phyloP scores from a whole-genome alignment of 2,113 vertebrate species.

The Hippocampus zosterae region DNA sequence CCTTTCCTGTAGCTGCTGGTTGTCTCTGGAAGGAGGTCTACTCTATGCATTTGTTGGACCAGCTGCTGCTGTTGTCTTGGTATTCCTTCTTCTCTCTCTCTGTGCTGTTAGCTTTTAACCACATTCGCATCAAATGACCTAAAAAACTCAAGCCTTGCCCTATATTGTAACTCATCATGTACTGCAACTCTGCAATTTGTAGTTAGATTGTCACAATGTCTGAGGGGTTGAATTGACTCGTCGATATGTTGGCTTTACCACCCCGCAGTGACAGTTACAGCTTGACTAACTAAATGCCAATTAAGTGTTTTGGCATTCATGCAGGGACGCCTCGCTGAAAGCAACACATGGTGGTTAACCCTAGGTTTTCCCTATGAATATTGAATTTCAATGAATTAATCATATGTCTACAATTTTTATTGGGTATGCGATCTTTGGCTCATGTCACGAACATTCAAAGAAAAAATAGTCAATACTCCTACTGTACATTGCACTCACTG shows the following conservation, averaged over 20 bases:
- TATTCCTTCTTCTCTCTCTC: slow-evolving; percentile 42
- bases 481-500: not conserved
- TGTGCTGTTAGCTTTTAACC: not conserved
- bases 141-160: not conserved
- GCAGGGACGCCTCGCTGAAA: not conserved
- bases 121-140: not conserved
- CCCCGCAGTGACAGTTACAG: too few species aligned
- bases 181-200: not conserved
- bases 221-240: not conserved
- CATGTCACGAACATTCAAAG: not conserved
- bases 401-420: too few species aligned
- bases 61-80: slow-evolving; percentile 89
- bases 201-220: not conserved
- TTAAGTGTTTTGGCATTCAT: not conserved
- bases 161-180: not conserved
- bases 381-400: too few species aligned
- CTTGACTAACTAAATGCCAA: too few species aligned
- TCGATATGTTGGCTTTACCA: not conserved
- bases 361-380: too few species aligned
- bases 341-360: not conserved
- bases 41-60: slow-evolving; percentile 98
- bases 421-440: too few species aligned
- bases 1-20: slow-evolving; percentile 74
- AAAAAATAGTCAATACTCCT: not conserved
- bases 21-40: slow-evolving; percentile 87